phyloP scores from a whole-genome alignment of 1,140 invertebrate genomes.

The Calephelis nemesis region DNA sequence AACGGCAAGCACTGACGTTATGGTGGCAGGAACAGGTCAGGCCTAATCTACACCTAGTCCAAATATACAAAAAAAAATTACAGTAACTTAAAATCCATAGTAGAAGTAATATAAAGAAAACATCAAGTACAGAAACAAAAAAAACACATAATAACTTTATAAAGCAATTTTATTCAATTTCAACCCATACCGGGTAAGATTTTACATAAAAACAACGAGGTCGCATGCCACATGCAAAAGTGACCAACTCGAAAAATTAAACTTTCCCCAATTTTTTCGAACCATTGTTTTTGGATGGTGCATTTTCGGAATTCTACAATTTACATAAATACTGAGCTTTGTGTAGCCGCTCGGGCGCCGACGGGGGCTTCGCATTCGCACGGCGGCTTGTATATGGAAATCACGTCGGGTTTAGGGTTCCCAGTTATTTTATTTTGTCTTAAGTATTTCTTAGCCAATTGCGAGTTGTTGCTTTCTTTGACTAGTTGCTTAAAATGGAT shows the following conservation, averaged over 20 bases:
- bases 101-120: not conserved
- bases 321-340: constrained; percentile 72
- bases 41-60: too few relatives aligned
- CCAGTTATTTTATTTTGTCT: constrained; percentile 9
- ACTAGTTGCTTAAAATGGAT: not conserved
- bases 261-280: constrained; percentile 61
- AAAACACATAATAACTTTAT: constrained; percentile 13
- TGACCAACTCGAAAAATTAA: constrained; percentile 57
- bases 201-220: constrained; percentile 37
- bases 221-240: constrained; percentile 43
- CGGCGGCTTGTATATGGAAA: constrained; percentile 30
- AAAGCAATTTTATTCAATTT: constrained; percentile 21
- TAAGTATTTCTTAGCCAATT: constrained; percentile 17
- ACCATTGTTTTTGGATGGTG: constrained; percentile 57
- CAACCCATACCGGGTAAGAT: constrained; percentile 26
- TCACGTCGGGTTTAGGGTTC: constrained; percentile 27
- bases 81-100: too few relatives aligned
- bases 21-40: too few relatives aligned
- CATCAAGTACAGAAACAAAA: not conserved
- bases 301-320: constrained; percentile 71
- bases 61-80: too few relatives aligned
- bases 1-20: too few relatives aligned
- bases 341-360: constrained; percentile 63
- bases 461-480: not conserved
- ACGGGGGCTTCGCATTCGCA: constrained; percentile 34